These are phyloP conservation scores for Oophaga pumilio DNA, from an alignment of 2,113 vertebrate genomes.

Conservation along the genomic window DNA sequence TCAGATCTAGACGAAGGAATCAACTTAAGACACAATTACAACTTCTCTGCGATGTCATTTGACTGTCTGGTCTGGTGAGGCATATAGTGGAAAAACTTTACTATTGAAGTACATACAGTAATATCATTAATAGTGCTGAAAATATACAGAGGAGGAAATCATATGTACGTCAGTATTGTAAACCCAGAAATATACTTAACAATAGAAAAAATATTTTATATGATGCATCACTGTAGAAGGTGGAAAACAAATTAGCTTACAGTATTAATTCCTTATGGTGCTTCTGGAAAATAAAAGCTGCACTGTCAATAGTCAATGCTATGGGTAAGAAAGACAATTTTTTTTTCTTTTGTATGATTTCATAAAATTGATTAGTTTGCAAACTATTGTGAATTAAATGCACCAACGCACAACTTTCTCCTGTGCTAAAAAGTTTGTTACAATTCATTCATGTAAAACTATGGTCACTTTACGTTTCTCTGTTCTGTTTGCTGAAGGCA, in stretches of 20 bases:
- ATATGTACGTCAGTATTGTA: not conserved
- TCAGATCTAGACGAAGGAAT: not conserved
- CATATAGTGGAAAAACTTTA: not conserved
- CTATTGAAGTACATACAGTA: not conserved
- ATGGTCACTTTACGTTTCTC: not conserved
- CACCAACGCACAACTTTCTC: not conserved
- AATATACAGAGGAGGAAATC: not conserved
- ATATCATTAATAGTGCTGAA: conserved; percentile 16
- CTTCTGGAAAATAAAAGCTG: too few relatives aligned
- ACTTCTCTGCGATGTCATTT: not conserved
- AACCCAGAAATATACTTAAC: not conserved
- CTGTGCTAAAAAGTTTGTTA: not conserved
- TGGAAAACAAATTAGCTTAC: not conserved
- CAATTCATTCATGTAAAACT: not conserved
- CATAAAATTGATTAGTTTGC: not conserved
- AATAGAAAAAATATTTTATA: not conserved
- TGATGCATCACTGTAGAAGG: not conserved
- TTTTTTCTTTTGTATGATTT: too few relatives aligned
- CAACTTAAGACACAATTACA: conserved; percentile 15
- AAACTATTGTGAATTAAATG: not conserved
- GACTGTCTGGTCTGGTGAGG: not conserved
- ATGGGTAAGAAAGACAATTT: too few relatives aligned
- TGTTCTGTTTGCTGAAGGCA: not conserved
- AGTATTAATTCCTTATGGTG: not conserved
- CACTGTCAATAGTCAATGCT: too few relatives aligned